Base-by-base conservation (phyloP, 2,888 invertebrate genomes). In the Drosophila austrosaltans region DNA sequence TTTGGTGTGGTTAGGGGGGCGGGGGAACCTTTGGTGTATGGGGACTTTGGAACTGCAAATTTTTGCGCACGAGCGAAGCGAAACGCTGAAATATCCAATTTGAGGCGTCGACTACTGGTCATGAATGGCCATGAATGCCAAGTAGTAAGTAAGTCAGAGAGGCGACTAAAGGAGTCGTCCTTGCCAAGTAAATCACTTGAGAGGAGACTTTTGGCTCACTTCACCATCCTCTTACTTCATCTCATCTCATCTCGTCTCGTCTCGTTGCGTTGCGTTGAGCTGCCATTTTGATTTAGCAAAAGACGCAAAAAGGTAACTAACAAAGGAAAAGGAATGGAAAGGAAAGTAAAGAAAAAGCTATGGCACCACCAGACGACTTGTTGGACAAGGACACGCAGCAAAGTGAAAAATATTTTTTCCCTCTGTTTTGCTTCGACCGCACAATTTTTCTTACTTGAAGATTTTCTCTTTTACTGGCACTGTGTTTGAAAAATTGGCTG, bases 221-320 rank as follows among this genome's bases (percentile, higher is more conserved):
- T 48, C 48, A 48, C 20, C 20, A 20, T 20, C 40, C 40, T 12
- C 39, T 40, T 61, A 39, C 7, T 20, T 20, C 44, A 44, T 0
- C 22, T 22, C 48, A 48, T 10, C 22, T 48, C 48, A 16, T 48
- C 48, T 48, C 48, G 48, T 48, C 48, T 22, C 36, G 36, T 66
- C 39, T 59, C 76, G 28, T 30, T 3, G 75, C 57, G 66, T 71
- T 68, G 72, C 73, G 80, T 77, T 48, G 72, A 65, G 77, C 79
- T 89, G 83, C 83, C 83, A 84, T 85, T 89, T 84, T 87, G 89
- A 84, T 84, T 84, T 84, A 87, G 87, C 72, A 75, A 77, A 81
- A 74, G 82, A 83, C 87, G 76, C 77, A 85, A 85, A 82, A 89
- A 84, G 83, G 89, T 83, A 89, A 88, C 82, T 83, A 83, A 88